Conservation (phyloP, 2,113 vertebrate genomes). For the Myrmophylax atrothorax region DNA sequence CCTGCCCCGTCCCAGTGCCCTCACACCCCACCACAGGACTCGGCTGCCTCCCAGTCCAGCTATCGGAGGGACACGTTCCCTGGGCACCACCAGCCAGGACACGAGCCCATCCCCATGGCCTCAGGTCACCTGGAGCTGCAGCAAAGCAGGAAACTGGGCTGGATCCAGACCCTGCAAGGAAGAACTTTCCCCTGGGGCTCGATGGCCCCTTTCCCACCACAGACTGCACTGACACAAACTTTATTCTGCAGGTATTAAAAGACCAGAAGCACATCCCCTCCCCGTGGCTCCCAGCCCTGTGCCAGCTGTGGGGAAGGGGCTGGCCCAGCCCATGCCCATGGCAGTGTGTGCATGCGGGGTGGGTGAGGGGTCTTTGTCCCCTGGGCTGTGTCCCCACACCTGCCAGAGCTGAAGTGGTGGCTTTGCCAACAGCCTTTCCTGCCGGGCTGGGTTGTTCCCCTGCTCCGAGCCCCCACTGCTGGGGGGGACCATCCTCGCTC, state of each 20-base stretch:
- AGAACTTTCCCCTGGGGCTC: background rate
- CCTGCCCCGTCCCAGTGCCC: background rate
- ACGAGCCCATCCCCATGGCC: background rate
- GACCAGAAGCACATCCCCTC: background rate
- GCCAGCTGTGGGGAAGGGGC: background rate
- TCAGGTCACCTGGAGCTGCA: background rate
- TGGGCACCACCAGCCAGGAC: background rate
- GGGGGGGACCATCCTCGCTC: background rate
- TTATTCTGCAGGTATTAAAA: conserved; percentile 76
- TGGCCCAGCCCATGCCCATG: fast-evolving
- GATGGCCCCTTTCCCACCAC: background rate
- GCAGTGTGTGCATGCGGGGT: background rate
- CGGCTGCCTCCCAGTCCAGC: fast-evolving
- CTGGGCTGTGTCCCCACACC: fast-evolving
- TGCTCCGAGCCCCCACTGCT: fast-evolving
- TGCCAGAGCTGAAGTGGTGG: background rate
- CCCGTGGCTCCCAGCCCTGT: fast-evolving
- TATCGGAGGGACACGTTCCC: fast-evolving
- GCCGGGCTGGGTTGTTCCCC: background rate
- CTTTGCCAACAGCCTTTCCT: background rate
- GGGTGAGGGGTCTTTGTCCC: background rate
- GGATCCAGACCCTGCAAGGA: background rate
- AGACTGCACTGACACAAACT: conserved; percentile 73
- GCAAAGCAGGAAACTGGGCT: fast-evolving
- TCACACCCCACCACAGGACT: fast-evolving